A percentile compares a stretch with the other conserved stretches of the same genome.
These are phyloP conservation scores for Mamestra brassicae DNA, from an alignment of 2,888 invertebrate genomes.

Conservation along the genomic window DNA sequence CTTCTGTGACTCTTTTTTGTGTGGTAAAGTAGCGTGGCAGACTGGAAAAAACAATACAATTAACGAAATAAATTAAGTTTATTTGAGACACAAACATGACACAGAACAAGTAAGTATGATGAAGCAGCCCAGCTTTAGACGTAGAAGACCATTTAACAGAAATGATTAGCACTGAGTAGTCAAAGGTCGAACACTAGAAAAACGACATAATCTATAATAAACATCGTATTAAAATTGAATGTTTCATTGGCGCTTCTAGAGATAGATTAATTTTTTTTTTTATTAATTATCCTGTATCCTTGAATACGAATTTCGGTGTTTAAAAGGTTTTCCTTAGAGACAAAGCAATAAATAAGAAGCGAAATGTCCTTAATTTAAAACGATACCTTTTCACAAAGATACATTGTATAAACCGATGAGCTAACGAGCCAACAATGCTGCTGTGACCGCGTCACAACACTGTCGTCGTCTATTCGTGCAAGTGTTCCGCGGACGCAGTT, in stretches of 20 bases:
- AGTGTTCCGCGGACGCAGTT: constrained; percentile 25
- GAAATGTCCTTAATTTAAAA: no score
- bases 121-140: not conserved
- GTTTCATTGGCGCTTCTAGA: no score
- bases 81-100: not conserved
- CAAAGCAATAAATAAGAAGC: not conserved
- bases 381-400: not conserved
- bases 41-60: not conserved
- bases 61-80: not conserved
- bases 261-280: no score
- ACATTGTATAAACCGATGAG: not conserved
- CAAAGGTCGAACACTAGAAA: not conserved
- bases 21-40: not conserved
- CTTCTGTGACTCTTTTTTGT: not conserved
- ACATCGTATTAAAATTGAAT: no score
- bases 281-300: no score
- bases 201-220: no score
- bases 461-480: not conserved
- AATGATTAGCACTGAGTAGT: not conserved
- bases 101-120: not conserved
- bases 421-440: not conserved
- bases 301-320: no score
- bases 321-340: not conserved
- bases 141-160: not conserved
- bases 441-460: not conserved